Conservation (phyloP, 2,888 invertebrate genomes). For the Patella ulyssiponensis region DNA sequence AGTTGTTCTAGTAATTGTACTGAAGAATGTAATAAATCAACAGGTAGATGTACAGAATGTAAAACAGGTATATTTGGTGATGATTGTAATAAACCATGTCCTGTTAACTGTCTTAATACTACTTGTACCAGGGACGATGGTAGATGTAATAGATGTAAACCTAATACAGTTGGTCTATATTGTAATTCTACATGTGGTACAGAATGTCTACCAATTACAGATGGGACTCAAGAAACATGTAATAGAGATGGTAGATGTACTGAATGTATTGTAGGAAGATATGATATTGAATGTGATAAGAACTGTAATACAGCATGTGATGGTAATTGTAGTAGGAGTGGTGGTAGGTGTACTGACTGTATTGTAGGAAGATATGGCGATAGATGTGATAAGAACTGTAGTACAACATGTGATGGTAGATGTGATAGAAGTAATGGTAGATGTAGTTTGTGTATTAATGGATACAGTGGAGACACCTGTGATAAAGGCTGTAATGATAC, state of each 20-base stretch:
- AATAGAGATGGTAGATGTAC: conserved; percentile 10
- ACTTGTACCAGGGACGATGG: no score
- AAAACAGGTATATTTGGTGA: background rate
- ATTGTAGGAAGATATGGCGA: background rate
- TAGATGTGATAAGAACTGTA: background rate
- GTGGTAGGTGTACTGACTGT: background rate
- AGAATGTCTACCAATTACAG: background rate
- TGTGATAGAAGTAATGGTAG: background rate
- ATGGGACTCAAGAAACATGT: background rate
- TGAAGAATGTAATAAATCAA: background rate
- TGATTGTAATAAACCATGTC: background rate
- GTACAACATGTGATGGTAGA: background rate
- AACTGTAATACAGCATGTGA: no score
- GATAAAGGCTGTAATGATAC: no score
- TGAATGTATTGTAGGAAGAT: background rate
- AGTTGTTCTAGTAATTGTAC: background rate
- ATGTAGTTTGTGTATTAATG: no score
- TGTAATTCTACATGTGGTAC: background rate
- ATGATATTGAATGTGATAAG: no score
- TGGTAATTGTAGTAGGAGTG: no score
- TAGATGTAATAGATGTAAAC: no score
- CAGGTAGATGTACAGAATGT: background rate
- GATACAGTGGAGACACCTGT: no score
- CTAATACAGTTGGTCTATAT: no score
- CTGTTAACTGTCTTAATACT: no score